These are phyloP conservation scores for Hippoglossus stenolepis DNA, from an alignment of 2,113 vertebrate species.

Conservation along the genomic window DNA sequence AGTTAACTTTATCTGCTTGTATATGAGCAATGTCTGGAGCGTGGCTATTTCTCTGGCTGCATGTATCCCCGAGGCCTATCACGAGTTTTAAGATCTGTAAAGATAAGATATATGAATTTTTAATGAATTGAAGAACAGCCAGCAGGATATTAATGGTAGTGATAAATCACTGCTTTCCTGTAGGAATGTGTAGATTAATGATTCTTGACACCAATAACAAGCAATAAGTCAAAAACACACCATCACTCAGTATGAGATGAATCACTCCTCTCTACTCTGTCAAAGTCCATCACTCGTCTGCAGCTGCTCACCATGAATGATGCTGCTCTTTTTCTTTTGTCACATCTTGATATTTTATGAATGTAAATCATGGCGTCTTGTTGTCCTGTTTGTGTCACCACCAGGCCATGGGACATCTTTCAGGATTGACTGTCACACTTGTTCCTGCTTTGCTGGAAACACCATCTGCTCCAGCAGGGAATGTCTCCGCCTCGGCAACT, in stretches of 20 bases:
- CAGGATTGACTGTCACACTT: constrained; percentile 90
- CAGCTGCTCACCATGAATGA: background rate
- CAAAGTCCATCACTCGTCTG: background rate
- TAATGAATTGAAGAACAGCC: background rate
- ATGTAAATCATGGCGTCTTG: background rate
- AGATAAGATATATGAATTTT: background rate
- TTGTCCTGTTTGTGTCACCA: background rate
- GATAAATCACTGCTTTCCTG: constrained; percentile 20
- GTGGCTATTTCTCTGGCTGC: background rate
- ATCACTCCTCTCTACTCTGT: background rate
- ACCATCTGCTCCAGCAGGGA: constrained; percentile 89
- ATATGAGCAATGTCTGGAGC: background rate
- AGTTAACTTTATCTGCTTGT: background rate
- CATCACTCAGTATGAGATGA: background rate
- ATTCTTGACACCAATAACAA: background rate
- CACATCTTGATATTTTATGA: background rate
- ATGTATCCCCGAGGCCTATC: background rate
- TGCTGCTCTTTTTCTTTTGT: too few relatives aligned
- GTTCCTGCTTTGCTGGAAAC: constrained; percentile 93
- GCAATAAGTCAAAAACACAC: background rate
- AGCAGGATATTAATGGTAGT: background rate
- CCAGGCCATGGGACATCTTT: constrained; percentile 91
- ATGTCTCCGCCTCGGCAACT: constrained; percentile 85
- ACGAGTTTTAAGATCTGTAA: background rate
- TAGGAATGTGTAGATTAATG: background rate